Percentiles rank a stretch among this genome's conserved stretches.
Evolutionary conservation across 2,888 invertebrate species (phyloP).

Genomic region (Aleiodes leptofemur): DNA sequence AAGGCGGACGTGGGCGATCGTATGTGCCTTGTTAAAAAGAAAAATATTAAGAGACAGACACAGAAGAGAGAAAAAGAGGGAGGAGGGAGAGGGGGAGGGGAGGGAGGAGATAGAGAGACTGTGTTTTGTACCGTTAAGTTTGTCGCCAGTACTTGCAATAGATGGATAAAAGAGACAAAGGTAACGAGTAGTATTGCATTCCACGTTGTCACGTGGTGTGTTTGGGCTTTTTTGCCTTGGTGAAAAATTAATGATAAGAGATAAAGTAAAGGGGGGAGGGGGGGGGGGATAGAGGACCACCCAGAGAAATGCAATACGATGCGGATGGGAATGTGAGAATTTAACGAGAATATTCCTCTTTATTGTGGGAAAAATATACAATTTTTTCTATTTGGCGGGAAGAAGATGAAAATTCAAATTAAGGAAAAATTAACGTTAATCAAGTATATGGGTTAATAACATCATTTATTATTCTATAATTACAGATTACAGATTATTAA

Average conservation of each 20-base stretch:
- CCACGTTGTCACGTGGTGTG: neutral
- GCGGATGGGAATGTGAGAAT: slow-evolving; percentile 6
- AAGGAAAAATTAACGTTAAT: too few relatives aligned
- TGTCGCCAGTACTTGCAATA: slow-evolving; percentile 22
- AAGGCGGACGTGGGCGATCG: slow-evolving; percentile 32
- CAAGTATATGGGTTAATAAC: too few relatives aligned
- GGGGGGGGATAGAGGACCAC: neutral
- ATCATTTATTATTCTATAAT: too few relatives aligned
- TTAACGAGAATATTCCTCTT: neutral
- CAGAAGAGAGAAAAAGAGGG: too few relatives aligned
- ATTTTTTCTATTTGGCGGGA: too few relatives aligned
- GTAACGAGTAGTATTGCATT: slow-evolving; percentile 15
- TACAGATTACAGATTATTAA: too few relatives aligned
- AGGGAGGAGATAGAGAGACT: slow-evolving; percentile 9
- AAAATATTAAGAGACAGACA: neutral
- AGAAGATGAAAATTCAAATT: too few relatives aligned
- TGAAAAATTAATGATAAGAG: slow-evolving; percentile 31
- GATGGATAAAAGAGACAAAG: slow-evolving; percentile 32
- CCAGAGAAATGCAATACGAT: slow-evolving; percentile 8
- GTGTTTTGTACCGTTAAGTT: slow-evolving; percentile 25
- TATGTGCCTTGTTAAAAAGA: slow-evolving; percentile 3
- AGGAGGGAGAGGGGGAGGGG: too few relatives aligned
- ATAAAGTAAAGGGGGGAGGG: neutral
- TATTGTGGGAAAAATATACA: too few relatives aligned
- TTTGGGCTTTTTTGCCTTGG: neutral